A percentile compares a stretch with the other conserved stretches of the same genome.
phyloP scores from a whole-genome alignment of 2,888 invertebrate genomes.

The Zhuqinia jingwanae region DNA sequence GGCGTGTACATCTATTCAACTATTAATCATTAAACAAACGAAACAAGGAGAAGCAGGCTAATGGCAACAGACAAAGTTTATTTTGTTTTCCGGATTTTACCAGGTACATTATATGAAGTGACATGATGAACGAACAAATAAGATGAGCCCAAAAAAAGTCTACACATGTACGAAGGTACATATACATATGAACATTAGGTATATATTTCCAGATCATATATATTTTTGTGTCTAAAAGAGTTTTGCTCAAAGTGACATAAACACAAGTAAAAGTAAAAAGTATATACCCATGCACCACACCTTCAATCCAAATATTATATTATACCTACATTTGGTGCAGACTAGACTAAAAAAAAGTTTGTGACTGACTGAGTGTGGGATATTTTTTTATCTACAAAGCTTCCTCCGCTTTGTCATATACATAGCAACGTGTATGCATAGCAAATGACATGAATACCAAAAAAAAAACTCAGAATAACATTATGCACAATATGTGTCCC shows the following conservation, averaged over 20 bases:
- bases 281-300: constrained; percentile 27
- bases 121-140: constrained; percentile 16
- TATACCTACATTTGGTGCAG: too few relatives aligned
- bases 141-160: constrained; percentile 7
- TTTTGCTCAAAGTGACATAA: too few relatives aligned
- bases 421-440: not conserved
- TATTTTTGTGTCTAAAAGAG: not conserved
- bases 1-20: constrained; percentile 2
- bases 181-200: too few relatives aligned
- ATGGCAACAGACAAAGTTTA: constrained; percentile 42
- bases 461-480: too few relatives aligned
- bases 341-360: too few relatives aligned
- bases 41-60: not conserved
- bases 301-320: constrained; percentile 57
- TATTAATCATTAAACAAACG: constrained; percentile 36
- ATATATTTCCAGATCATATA: not conserved
- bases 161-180: too few relatives aligned
- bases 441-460: too few relatives aligned
- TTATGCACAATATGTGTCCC: constrained; percentile 36
- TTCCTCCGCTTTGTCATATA: constrained; percentile 19
- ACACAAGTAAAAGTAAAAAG: not conserved
- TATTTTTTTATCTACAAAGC: not conserved
- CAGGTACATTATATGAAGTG: constrained; percentile 5
- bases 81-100: constrained; percentile 32
- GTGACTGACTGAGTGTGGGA: too few relatives aligned